A percentile compares a stretch with the other conserved stretches of the same genome.
phyloP scores from a whole-genome alignment of 2,888 invertebrate species.

The Drosophila merina region DNA sequence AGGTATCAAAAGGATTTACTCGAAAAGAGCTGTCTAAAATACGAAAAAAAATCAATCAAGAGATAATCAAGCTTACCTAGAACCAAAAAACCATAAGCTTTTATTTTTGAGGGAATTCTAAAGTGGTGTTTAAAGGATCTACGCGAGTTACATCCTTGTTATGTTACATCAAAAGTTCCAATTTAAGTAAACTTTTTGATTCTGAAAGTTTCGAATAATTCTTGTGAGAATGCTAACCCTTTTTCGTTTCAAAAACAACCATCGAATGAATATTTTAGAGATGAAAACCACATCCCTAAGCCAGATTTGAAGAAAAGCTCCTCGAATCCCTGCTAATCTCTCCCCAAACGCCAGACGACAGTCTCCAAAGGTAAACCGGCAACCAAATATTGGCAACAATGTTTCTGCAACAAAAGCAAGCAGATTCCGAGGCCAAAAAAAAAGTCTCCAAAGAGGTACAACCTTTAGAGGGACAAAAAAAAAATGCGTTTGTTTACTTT shows the following conservation, averaged over 20 bases:
- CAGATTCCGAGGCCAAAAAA: constrained; percentile 23
- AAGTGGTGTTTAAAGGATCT: too few relatives aligned
- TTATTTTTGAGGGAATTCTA: too few relatives aligned
- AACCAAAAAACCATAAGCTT: too few relatives aligned
- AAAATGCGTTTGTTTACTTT: constrained; percentile 71
- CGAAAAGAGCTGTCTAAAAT: too few relatives aligned
- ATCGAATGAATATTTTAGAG: neutral
- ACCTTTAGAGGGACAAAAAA: constrained; percentile 47
- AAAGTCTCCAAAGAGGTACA: constrained; percentile 50
- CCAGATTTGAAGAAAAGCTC: constrained; percentile 6
- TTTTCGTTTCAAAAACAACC: neutral
- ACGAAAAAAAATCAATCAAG: too few relatives aligned
- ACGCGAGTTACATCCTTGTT: too few relatives aligned
- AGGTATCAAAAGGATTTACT: too few relatives aligned
- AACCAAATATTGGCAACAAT: constrained; percentile 50
- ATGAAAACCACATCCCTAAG: neutral
- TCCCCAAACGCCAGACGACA: constrained; percentile 10
- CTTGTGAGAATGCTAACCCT: neutral
- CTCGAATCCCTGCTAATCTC: constrained; percentile 34
- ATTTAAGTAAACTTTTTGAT: too few relatives aligned
- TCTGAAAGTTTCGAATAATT: neutral
- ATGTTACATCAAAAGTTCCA: too few relatives aligned
- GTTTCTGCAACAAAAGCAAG: constrained; percentile 62
- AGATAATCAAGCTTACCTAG: too few relatives aligned
- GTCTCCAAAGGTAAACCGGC: constrained; percentile 13